A percentile compares a stretch with the other conserved stretches of the same genome.
Conservation (phyloP, 2,888 invertebrate species). For the Philaethria dido region DNA sequence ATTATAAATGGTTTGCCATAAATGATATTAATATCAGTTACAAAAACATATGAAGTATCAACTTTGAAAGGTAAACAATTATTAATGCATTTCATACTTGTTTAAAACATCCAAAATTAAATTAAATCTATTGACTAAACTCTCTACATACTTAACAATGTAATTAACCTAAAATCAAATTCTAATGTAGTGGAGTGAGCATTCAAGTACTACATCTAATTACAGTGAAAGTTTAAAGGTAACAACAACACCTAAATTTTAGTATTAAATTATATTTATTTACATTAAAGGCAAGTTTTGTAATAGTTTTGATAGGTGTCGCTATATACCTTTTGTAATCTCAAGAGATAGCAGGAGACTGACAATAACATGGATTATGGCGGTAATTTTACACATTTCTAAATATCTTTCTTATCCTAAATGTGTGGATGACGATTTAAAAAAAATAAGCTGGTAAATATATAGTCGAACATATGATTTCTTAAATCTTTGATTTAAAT, state of each 20-base stretch:
- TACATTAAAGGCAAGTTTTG: conserved; percentile 42
- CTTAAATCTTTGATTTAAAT: not conserved
- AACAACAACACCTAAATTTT: conserved; percentile 14
- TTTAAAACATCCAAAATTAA: conserved; percentile 8
- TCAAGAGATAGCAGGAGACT: conserved; percentile 6
- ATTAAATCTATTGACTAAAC: conserved; percentile 36
- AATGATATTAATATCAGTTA: not conserved
- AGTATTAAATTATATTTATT: conserved; percentile 33
- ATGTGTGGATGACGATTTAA: too few relatives aligned
- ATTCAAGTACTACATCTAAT: conserved; percentile 24
- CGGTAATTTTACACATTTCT: too few relatives aligned
- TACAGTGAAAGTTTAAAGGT: conserved; percentile 16
- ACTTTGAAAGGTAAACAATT: conserved; percentile 10
- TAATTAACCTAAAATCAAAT: conserved; percentile 43
- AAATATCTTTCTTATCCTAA: too few relatives aligned
- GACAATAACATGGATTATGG: too few relatives aligned
- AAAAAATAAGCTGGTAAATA: too few relatives aligned
- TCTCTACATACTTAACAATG: conserved; percentile 10
- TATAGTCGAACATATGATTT: too few relatives aligned
- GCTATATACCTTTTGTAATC: conserved; percentile 9
- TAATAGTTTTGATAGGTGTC: conserved; percentile 11
- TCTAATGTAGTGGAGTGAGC: conserved; percentile 46
- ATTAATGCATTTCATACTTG: conserved; percentile 1
- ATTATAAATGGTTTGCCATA: not conserved
- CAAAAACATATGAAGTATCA: not conserved